phyloP scores from a whole-genome alignment of 2,797 vertebrate species.

The Arnoldichthys spilopterus region DNA sequence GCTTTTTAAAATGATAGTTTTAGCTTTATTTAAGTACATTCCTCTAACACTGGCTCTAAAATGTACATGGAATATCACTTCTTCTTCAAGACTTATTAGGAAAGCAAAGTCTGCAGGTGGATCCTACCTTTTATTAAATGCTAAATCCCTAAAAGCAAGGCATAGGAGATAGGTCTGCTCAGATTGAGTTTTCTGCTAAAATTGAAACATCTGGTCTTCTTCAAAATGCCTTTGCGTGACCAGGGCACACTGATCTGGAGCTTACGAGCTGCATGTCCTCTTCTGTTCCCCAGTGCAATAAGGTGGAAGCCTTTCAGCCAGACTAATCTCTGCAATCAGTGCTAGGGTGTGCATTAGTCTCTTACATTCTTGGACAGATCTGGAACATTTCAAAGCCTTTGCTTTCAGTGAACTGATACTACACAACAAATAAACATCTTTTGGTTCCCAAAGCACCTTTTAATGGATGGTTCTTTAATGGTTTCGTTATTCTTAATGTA shows the following conservation, averaged over 20 bases:
- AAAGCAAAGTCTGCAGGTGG: neutral
- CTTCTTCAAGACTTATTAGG: neutral
- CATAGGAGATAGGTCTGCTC: conserved; percentile 9
- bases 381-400: conserved; percentile 8
- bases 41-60: neutral
- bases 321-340: conserved; percentile 8
- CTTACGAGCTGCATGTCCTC: conserved; percentile 23
- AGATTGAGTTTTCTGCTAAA: conserved; percentile 32
- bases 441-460: neutral
- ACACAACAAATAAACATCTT: neutral
- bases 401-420: neutral
- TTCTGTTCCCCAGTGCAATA: conserved; percentile 7
- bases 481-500: no score
- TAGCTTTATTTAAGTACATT: neutral
- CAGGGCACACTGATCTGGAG: conserved; percentile 28
- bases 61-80: neutral
- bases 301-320: neutral
- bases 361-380: conserved; percentile 17
- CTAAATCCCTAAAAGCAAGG: neutral
- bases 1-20: neutral
- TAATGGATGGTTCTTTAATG: neutral
- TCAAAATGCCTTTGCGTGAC: conserved; percentile 41
- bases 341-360: conserved; percentile 4
- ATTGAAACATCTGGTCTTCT: conserved; percentile 50
- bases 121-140: conserved; percentile 27